phyloP scores from a whole-genome alignment of 2,797 vertebrate species.

The Chiroxiphia lanceolata region DNA sequence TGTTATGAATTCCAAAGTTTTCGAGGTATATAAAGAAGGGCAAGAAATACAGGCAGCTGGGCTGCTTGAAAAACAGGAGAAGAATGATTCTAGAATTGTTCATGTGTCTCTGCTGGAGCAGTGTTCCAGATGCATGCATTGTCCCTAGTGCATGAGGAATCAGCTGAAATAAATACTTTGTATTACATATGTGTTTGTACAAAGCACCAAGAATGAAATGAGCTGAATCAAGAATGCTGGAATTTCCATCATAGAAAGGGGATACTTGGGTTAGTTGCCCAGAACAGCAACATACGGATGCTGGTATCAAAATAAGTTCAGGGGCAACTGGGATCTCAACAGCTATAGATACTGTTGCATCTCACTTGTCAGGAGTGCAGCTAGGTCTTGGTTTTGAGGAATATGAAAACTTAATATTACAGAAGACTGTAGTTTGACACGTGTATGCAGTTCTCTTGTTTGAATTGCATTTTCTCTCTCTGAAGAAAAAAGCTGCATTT shows the following conservation, averaged over 20 bases:
- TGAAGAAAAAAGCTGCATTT: background rate
- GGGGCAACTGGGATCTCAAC: background rate
- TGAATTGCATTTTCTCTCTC: background rate
- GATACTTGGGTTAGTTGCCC: background rate
- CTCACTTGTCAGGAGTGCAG: background rate
- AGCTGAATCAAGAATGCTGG: fast-evolving
- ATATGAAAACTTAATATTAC: background rate
- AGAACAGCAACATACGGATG: background rate
- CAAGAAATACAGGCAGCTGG: background rate
- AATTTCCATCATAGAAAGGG: background rate
- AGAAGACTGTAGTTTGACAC: background rate
- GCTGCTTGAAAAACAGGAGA: background rate
- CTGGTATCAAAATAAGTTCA: background rate
- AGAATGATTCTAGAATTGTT: background rate
- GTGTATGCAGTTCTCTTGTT: background rate
- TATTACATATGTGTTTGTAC: background rate
- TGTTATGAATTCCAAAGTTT: background rate
- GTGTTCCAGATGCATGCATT: background rate
- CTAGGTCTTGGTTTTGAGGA: background rate
- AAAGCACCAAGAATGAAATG: background rate
- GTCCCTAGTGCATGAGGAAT: background rate
- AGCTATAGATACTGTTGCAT: background rate
- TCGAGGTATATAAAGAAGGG: background rate
- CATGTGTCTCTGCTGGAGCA: background rate
- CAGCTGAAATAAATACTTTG: background rate